Evolutionary conservation across 2,113 vertebrate species (phyloP).

Genomic region (Sclerurus mexicanus): DNA sequence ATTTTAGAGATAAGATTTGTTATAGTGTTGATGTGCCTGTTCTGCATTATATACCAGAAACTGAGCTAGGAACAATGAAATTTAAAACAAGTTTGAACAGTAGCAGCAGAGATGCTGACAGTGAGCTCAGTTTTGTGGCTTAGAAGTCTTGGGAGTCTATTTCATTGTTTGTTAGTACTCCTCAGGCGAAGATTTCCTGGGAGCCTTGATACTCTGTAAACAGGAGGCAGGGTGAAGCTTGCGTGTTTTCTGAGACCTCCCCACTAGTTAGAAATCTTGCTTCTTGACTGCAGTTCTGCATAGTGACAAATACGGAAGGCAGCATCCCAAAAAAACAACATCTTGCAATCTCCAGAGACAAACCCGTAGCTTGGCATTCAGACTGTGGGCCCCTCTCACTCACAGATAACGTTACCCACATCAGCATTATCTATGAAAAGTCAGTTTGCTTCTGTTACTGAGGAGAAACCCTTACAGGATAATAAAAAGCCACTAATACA

Average conservation of each 20-base stretch:
- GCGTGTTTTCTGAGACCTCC: background rate
- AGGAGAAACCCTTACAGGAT: background rate
- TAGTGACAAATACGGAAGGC: background rate
- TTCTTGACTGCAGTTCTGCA: background rate
- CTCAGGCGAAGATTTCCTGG: rapidly evolving
- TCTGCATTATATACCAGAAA: background rate
- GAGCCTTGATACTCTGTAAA: background rate
- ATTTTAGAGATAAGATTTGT: background rate
- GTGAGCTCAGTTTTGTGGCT: background rate
- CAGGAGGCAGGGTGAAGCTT: background rate
- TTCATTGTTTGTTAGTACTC: background rate
- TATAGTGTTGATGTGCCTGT: background rate
- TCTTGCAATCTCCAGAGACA: background rate
- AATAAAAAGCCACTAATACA: background rate
- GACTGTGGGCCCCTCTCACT: background rate
- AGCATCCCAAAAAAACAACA: background rate
- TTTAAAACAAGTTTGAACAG: background rate
- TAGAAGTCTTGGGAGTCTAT: rapidly evolving
- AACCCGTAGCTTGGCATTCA: background rate
- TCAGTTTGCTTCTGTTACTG: background rate
- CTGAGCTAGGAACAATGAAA: background rate
- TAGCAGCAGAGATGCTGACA: background rate
- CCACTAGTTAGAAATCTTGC: background rate
- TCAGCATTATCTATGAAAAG: background rate
- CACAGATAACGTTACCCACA: background rate